Evolutionary conservation across 2,113 vertebrate genomes (phyloP).

Genomic region (Delphinus delphis): DNA sequence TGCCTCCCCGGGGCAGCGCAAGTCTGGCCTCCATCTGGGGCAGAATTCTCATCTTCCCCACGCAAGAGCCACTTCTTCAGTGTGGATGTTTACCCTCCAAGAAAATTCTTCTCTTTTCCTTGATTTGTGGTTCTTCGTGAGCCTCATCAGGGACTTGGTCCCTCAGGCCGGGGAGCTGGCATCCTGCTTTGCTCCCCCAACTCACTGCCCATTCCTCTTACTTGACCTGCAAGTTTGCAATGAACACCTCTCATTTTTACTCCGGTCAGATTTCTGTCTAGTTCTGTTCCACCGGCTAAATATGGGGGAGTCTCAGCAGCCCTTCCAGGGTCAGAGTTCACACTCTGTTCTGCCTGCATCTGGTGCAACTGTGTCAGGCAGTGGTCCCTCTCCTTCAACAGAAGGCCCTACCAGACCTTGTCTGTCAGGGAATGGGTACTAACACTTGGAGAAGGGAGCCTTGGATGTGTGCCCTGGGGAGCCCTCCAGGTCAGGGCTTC

Average conservation of each 20-base stretch:
- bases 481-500: neutral
- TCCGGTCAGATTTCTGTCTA: neutral
- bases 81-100: too few relatives aligned
- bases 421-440: neutral
- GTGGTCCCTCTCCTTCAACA: neutral
- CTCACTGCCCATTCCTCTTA: neutral
- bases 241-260: neutral
- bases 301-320: neutral
- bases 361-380: neutral
- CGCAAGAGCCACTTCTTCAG: too few relatives aligned
- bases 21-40: rapidly evolving
- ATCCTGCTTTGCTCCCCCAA: neutral
- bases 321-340: neutral
- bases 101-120: neutral
- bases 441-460: neutral
- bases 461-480: neutral
- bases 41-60: neutral
- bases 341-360: neutral
- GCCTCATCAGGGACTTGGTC: rapidly evolving
- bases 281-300: neutral
- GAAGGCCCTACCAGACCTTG: neutral
- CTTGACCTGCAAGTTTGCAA: neutral
- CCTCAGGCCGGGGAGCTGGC: rapidly evolving
- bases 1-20: rapidly evolving
- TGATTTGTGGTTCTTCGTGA: neutral